These are phyloP conservation scores for Drosophila engyochracea DNA, from an alignment of 2,888 invertebrate genomes.

Conservation along the genomic window DNA sequence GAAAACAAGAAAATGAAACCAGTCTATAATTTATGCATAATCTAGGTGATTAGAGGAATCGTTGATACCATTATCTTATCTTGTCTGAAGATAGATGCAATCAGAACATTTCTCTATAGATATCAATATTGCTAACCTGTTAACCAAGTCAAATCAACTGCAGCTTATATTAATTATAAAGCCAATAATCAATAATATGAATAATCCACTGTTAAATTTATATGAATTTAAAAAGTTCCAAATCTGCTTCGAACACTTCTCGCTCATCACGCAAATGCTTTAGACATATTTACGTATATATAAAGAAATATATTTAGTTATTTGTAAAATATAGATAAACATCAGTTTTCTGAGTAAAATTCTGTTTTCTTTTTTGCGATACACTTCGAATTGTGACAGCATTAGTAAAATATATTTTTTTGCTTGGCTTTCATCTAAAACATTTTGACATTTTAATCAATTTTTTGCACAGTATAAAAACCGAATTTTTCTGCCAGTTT, in stretches of 20 bases:
- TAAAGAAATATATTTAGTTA: background rate
- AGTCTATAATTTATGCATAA: background rate
- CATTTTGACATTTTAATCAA: background rate
- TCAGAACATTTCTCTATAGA: too few species aligned
- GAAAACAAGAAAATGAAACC: background rate
- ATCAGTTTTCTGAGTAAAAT: background rate
- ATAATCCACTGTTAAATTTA: background rate
- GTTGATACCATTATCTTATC: background rate
- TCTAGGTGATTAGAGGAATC: background rate
- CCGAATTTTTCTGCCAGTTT: background rate
- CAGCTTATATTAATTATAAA: background rate
- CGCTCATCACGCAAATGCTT: background rate
- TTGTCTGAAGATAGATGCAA: too few species aligned
- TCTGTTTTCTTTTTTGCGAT: background rate
- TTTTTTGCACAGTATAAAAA: background rate
- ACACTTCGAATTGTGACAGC: background rate
- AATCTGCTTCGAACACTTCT: background rate
- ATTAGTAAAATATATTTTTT: background rate
- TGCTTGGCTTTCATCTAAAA: background rate
- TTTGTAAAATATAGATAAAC: background rate
- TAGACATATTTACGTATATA: background rate
- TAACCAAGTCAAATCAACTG: too few species aligned
- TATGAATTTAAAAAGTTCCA: background rate
- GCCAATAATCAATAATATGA: background rate
- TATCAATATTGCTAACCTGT: too few species aligned